These are phyloP conservation scores for Drosophila saltans DNA, from an alignment of 1,140 invertebrate genomes.

Conservation along the genomic window DNA sequence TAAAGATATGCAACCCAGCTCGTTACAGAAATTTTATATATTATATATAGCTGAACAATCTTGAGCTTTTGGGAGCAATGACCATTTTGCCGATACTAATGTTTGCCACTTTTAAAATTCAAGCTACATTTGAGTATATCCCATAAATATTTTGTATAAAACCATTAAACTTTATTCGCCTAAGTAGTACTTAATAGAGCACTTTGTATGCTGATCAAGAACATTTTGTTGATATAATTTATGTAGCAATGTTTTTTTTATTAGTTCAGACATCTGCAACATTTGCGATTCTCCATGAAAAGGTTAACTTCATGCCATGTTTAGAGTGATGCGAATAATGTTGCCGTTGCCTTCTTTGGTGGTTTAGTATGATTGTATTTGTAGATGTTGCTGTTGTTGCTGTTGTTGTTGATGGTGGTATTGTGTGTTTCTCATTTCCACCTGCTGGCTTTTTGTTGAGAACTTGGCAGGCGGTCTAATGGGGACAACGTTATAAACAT, in stretches of 20 bases:
- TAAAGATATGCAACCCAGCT: no score
- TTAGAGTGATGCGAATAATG: conserved; percentile 10
- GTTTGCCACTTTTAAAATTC: no score
- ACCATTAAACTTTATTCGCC: neutral
- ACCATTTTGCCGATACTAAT: no score
- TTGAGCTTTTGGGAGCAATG: no score
- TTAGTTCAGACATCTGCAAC: conserved; percentile 12
- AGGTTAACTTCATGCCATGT: conserved; percentile 17
- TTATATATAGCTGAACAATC: no score
- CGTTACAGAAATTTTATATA: no score
- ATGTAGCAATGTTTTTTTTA: conserved; percentile 5
- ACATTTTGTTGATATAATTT: neutral
- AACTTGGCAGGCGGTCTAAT: conserved; percentile 19
- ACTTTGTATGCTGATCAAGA: conserved; percentile 5
- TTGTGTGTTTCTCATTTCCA: conserved; percentile 20
- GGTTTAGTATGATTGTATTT: neutral
- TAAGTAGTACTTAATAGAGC: neutral
- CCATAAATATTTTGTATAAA: neutral
- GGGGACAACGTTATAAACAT: conserved; percentile 33
- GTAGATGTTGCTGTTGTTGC: neutral
- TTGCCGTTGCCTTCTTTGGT: conserved; percentile 19
- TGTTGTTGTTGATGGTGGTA: neutral
- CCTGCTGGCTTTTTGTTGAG: conserved; percentile 20
- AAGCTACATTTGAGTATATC: no score
- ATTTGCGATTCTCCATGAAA: conserved; percentile 2